Conservation (phyloP, 2,888 invertebrate species). For the Agrochola litura region DNA sequence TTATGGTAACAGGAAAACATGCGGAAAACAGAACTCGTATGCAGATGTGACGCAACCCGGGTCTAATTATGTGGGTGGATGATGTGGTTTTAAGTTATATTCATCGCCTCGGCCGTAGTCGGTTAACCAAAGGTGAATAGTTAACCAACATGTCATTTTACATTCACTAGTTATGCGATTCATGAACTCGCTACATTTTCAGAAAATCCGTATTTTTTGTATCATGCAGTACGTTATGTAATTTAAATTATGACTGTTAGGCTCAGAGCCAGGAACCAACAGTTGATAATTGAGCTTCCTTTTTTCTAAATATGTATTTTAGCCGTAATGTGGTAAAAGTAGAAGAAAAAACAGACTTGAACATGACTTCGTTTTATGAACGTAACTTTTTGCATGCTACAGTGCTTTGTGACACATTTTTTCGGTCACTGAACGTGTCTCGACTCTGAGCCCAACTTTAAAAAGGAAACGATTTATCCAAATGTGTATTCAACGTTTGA, state of each 20-base stretch:
- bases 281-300: conserved; percentile 21
- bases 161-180: conserved; percentile 74
- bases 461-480: conserved; percentile 30
- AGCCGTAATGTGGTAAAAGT: neutral
- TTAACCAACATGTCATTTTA: conserved; percentile 76
- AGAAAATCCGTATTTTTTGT: conserved; percentile 65
- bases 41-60: conserved; percentile 61
- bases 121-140: conserved; percentile 77
- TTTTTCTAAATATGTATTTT: conserved; percentile 1
- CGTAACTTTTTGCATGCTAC: conserved; percentile 27
- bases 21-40: conserved; percentile 69
- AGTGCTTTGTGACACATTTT: conserved; percentile 37
- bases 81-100: conserved; percentile 63
- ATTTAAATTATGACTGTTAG: conserved; percentile 52
- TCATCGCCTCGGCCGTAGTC: conserved; percentile 71
- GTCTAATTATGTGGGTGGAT: conserved; percentile 63
- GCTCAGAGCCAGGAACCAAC: conserved; percentile 38
- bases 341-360: conserved; percentile 24
- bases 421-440: conserved; percentile 33
- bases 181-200: conserved; percentile 60
- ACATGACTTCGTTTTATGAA: conserved; percentile 22
- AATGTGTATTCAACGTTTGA: conserved; percentile 53
- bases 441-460: conserved; percentile 47
- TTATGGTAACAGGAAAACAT: conserved; percentile 64
- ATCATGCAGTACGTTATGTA: conserved; percentile 51